Evolutionary conservation across 2,113 vertebrate genomes (phyloP).

Genomic region (Anhinga rufa): DNA sequence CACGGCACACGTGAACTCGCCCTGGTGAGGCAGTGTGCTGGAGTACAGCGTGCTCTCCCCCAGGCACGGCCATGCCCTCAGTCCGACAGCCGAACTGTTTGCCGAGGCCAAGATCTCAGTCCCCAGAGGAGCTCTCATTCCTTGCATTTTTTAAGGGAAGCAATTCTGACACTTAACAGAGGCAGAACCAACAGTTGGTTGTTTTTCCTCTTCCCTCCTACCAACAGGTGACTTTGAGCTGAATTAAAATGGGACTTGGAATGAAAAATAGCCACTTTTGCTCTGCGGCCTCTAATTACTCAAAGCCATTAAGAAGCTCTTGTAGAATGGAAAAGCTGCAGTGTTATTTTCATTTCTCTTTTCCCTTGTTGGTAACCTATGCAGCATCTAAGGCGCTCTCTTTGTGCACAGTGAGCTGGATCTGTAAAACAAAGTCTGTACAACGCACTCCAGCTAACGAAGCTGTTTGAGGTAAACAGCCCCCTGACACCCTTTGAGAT

Average conservation of each 20-base stretch:
- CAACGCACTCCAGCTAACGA: not conserved
- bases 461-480: not conserved
- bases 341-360: not conserved
- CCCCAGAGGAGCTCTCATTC: not conserved
- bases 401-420: not conserved
- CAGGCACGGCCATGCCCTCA: rapidly evolving
- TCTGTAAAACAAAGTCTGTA: not conserved
- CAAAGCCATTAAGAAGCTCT: not conserved
- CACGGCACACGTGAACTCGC: rapidly evolving
- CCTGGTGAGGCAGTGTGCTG: not conserved
- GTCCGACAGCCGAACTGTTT: not conserved
- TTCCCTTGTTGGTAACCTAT: not conserved
- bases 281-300: not conserved
- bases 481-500: not conserved
- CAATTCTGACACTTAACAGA: not conserved
- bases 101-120: rapidly evolving
- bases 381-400: not conserved
- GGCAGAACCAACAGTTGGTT: not conserved
- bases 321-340: not conserved
- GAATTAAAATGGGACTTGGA: not conserved
- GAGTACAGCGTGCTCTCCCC: not conserved
- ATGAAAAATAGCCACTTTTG: conserved; percentile 3
- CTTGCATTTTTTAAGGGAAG: not conserved
- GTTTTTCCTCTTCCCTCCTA: not conserved
- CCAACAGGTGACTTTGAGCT: conserved; percentile 14